Evolutionary conservation across 2,888 invertebrate genomes (phyloP).

Genomic region (Habrosyne pyritoides): DNA sequence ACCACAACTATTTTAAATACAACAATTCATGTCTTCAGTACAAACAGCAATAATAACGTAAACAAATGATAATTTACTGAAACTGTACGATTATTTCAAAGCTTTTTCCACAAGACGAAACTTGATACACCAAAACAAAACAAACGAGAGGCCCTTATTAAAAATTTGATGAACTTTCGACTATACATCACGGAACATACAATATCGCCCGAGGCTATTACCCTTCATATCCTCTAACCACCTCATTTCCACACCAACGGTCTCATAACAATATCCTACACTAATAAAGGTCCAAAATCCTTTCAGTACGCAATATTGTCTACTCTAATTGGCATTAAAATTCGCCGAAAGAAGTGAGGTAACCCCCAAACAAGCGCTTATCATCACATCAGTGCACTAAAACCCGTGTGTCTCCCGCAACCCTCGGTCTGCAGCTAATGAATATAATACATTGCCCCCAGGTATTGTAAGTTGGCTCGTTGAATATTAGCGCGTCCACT

Average conservation of each 20-base stretch:
- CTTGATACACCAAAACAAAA: background rate
- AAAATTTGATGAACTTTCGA: background rate
- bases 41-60: background rate
- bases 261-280: constrained; percentile 77
- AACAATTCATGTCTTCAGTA: background rate
- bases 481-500: constrained; percentile 22
- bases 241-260: constrained; percentile 60
- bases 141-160: background rate
- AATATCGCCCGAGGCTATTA: constrained; percentile 5
- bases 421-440: constrained; percentile 57
- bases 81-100: background rate
- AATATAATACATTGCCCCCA: constrained; percentile 68
- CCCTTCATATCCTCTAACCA: constrained; percentile 14
- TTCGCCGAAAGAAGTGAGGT: constrained; percentile 72
- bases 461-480: constrained; percentile 54
- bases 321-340: constrained; percentile 80
- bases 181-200: background rate
- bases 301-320: constrained; percentile 74
- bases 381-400: constrained; percentile 68
- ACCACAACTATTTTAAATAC: no score
- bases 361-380: constrained; percentile 76
- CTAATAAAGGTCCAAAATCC: constrained; percentile 78
- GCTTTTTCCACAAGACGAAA: background rate
- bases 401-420: constrained; percentile 33
- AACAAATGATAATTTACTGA: background rate